Conservation (phyloP, 2,113 vertebrate genomes). For the Platycercus adscitus region DNA sequence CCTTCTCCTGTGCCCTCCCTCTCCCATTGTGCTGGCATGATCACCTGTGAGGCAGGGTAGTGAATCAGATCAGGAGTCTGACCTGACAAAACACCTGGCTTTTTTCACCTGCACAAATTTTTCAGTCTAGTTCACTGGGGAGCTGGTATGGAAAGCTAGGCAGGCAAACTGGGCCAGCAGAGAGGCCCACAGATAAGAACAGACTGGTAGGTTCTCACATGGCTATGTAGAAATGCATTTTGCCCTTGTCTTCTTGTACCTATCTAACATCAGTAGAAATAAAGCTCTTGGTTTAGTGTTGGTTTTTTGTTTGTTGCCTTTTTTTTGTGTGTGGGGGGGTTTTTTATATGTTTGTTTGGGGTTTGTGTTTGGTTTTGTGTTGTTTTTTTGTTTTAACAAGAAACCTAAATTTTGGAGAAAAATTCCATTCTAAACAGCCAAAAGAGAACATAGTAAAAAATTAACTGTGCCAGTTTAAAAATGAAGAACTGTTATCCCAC, state of each 20-base stretch:
- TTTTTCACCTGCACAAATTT: neutral
- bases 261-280: neutral
- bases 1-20: neutral
- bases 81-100: neutral
- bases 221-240: neutral
- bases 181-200: neutral
- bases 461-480: neutral
- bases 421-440: neutral
- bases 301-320: neutral
- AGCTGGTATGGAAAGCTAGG: neutral
- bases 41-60: neutral
- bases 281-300: neutral
- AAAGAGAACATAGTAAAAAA: neutral
- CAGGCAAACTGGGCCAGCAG: neutral
- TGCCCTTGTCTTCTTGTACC: neutral
- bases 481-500: neutral
- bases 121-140: neutral
- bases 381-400: neutral
- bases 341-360: neutral
- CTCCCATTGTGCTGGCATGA: neutral
- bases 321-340: no score
- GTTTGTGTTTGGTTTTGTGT: neutral
- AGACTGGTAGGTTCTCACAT: neutral
- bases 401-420: neutral
- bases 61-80: neutral